These are phyloP conservation scores for Apteryx owenii DNA, from an alignment of 2,113 vertebrate genomes.

Conservation along the genomic window DNA sequence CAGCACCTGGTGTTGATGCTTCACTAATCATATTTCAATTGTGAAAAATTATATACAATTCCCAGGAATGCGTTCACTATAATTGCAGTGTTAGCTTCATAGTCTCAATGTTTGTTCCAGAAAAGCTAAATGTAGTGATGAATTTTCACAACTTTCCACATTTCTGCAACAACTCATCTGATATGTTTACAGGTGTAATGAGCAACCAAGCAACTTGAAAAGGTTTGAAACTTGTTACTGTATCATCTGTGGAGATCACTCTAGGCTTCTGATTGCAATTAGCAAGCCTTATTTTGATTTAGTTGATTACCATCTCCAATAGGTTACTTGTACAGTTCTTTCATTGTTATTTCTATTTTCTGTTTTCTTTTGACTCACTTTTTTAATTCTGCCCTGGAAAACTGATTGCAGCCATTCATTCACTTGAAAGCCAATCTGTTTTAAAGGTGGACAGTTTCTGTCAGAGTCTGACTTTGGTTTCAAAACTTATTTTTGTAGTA, in stretches of 20 bases:
- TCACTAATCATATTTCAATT: slow-evolving; percentile 57
- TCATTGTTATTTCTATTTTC: neutral
- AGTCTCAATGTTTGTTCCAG: slow-evolving; percentile 6
- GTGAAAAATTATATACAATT: slow-evolving; percentile 57
- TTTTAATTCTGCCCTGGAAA: neutral
- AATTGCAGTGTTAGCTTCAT: slow-evolving; percentile 29
- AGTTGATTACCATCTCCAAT: slow-evolving; percentile 20
- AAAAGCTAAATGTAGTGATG: slow-evolving; percentile 36
- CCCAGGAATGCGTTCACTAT: neutral
- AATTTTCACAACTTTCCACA: slow-evolving; percentile 31
- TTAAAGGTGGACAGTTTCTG: neutral
- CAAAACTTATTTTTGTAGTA: neutral
- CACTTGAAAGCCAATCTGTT: neutral
- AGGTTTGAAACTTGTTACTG: slow-evolving; percentile 22
- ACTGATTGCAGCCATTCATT: neutral
- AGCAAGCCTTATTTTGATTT: slow-evolving; percentile 36
- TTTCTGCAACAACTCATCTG: neutral
- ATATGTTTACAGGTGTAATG: slow-evolving; percentile 25
- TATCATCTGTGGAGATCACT: slow-evolving; percentile 1
- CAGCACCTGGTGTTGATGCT: slow-evolving; percentile 22
- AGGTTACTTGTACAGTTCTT: neutral
- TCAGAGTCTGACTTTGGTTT: neutral
- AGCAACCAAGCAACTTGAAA: slow-evolving; percentile 25
- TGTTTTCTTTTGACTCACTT: neutral
- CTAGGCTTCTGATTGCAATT: slow-evolving; percentile 24